Evolutionary conservation across 2,797 vertebrate species (phyloP).

Genomic region (Dicrostonyx torquatus): DNA sequence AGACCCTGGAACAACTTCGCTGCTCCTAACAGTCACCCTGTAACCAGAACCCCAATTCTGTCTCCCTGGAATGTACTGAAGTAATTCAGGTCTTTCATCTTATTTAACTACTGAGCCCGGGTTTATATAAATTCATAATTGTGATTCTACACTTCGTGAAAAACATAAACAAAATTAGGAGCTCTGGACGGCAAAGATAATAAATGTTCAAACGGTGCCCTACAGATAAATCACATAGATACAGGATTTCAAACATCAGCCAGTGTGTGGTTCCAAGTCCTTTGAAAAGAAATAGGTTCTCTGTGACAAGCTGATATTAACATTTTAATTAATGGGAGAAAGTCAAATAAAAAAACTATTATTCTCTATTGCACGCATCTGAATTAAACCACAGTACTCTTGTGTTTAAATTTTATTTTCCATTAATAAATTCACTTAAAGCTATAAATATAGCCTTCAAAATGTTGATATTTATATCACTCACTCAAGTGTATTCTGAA

Average conservation of each 20-base stretch:
- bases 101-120: constrained; percentile 66
- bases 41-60: constrained; percentile 31
- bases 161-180: constrained; percentile 77
- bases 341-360: constrained; percentile 71
- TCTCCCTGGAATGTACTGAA: constrained; percentile 32
- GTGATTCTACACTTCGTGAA: constrained; percentile 75
- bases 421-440: constrained; percentile 79
- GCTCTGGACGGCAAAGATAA: constrained; percentile 74
- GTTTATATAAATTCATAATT: constrained; percentile 76
- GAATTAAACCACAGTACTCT: constrained; percentile 62
- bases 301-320: constrained; percentile 50
- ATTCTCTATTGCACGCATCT: constrained; percentile 72
- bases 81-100: constrained; percentile 66
- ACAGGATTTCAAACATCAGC: constrained; percentile 80
- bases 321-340: constrained; percentile 70
- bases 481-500: constrained; percentile 70
- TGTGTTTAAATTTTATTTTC: constrained; percentile 77
- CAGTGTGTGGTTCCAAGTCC: constrained; percentile 69
- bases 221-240: constrained; percentile 83
- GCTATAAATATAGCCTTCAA: constrained; percentile 67
- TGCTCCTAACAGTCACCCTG: neutral
- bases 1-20: neutral
- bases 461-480: constrained; percentile 75
- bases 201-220: constrained; percentile 79
- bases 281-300: constrained; percentile 77